Conservation (phyloP, 2,113 vertebrate species). For the Alces alces region DNA sequence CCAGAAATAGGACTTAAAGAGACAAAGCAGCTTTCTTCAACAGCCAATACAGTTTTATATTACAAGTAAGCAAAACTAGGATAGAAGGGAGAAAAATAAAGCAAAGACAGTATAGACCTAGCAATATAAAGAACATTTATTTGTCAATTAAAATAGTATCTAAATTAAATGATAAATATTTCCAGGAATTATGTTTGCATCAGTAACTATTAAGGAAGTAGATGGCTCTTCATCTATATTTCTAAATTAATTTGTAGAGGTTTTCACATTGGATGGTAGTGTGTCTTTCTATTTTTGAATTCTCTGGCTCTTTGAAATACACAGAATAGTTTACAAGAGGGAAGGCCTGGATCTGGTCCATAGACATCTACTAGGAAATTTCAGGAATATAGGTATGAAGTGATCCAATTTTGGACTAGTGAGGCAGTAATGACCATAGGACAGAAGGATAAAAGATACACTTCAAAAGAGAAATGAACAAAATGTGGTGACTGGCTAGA, state of each 20-base stretch:
- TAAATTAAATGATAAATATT: not conserved
- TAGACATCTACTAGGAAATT: slow-evolving; percentile 11
- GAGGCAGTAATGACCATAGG: not conserved
- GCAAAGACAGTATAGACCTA: not conserved
- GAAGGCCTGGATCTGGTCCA: not conserved
- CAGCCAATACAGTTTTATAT: not conserved
- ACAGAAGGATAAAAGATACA: slow-evolving; percentile 15
- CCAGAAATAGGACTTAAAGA: not conserved
- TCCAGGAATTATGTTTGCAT: not conserved
- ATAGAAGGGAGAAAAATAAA: not conserved
- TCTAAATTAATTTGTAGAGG: not conserved
- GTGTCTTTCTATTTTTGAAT: not conserved
- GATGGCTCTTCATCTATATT: not conserved
- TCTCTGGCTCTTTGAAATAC: not conserved
- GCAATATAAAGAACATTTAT: not conserved
- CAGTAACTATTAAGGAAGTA: not conserved
- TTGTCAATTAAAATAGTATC: not conserved
- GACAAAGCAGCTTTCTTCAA: not conserved
- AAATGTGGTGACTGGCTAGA: not conserved
- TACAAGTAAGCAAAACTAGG: not conserved
- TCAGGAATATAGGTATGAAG: not conserved
- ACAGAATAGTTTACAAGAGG: not conserved
- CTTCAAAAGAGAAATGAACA: slow-evolving; percentile 33
- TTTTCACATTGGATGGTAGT: not conserved
- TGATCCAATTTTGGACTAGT: not conserved